A percentile compares a stretch with the other conserved stretches of the same genome.
Conservation (phyloP, 2,113 vertebrate genomes). For the Tragelaphus imberbis region DNA sequence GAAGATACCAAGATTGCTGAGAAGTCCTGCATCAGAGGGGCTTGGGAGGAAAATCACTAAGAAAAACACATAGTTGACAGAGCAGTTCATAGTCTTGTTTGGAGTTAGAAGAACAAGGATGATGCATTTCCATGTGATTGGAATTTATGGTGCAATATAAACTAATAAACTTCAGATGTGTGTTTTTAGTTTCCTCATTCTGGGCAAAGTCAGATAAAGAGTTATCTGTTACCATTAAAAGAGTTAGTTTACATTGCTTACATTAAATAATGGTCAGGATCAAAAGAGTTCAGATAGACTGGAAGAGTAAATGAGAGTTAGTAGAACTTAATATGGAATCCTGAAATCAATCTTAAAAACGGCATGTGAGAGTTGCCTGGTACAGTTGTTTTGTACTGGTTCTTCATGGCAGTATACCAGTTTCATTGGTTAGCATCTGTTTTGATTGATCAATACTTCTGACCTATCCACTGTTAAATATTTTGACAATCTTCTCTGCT, state of each 20-base stretch:
- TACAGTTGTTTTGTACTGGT: not conserved
- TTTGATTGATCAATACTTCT: not conserved
- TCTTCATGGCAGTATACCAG: not conserved
- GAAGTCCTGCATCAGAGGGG: not conserved
- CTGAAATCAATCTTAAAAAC: not conserved
- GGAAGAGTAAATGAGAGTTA: not conserved
- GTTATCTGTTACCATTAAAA: not conserved
- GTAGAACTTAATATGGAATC: not conserved
- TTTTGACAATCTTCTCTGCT: not conserved
- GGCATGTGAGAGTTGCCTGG: not conserved
- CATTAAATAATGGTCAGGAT: not conserved
- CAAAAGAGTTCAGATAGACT: not conserved
- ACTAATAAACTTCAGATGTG: not conserved
- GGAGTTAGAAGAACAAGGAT: not conserved
- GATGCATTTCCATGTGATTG: not conserved
- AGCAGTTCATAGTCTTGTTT: not conserved
- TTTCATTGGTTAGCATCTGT: not conserved
- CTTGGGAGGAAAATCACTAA: not conserved
- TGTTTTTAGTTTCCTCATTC: not conserved
- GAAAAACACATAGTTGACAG: not conserved
- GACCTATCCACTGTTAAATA: not conserved
- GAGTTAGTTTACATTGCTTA: not conserved
- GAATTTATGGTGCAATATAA: not conserved
- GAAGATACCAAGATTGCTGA: not conserved
- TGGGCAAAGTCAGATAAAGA: not conserved